Evolutionary conservation across 2,113 vertebrate genomes (phyloP), one percentile per base, ranked within the genome.

Genomic region (Aplodontia rufa): DNA sequence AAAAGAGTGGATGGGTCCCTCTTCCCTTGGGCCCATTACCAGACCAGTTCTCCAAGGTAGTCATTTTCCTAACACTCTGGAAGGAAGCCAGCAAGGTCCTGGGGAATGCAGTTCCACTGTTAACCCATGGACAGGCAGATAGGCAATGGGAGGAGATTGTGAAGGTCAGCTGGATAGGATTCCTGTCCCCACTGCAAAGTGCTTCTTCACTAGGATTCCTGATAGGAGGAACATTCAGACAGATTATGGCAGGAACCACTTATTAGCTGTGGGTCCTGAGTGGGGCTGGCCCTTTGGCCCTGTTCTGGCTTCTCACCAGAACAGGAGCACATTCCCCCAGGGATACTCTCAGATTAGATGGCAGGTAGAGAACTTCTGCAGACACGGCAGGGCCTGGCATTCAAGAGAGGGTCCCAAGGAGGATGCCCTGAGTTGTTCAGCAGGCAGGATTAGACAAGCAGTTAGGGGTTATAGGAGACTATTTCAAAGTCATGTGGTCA

Each of bases 391-490:
- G 87, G 28, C 42, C 45, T 58, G 58, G n/a, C 47, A 58, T 85
- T 79, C 14, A 24, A 8, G 8, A 8, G 64, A 45, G n/a, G 3
- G 51, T 9, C 28, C 20, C 9, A 20, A 9, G 72, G n/a, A 86
- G 12, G 5, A 64, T 17, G 19, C 26, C 2, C 0, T n/a, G n/a
- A n/a, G n/a, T n/a, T n/a, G n/a, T n/a, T n/a, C 3, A 78, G 42
- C 26, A 58, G 45, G 12, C 9, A 8, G 64, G 53, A 37, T 17
- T 7, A 32, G 8, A 30, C 20, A 8, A 40, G 26, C 20, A 22
- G 22, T 45, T 11, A 16, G 53, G n/a, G 37, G 53, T 76, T 10
- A 19, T 13, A 76, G 55, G 5, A 9, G 40, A 42, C 17, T 6
- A 17, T 45, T 47, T 19, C 6, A n/a, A 79, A 53, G 35, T 62